Evolutionary conservation across 2,888 invertebrate species (phyloP).

Genomic region (Gortyna flavago): DNA sequence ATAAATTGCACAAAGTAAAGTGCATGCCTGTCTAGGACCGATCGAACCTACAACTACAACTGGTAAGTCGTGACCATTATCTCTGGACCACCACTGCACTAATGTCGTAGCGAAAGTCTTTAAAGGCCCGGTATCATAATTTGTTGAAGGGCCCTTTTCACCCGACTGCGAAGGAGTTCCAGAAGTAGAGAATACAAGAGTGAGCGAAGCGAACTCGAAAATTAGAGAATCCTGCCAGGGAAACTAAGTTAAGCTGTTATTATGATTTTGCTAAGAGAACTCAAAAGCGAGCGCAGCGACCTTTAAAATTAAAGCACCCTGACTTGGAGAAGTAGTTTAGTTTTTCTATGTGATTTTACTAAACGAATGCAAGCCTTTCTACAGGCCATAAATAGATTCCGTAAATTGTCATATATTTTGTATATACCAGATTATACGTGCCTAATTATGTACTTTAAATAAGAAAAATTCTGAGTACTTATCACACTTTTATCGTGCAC

Average conservation of each 20-base stretch:
- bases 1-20: neutral
- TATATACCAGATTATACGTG: neutral
- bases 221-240: neutral
- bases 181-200: neutral
- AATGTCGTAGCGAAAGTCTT: neutral
- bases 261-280: neutral
- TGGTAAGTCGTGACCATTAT: neutral
- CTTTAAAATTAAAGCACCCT: neutral
- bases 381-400: neutral
- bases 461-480: constrained; percentile 42
- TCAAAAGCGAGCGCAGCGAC: neutral
- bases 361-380: neutral
- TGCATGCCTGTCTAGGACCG: too few relatives aligned
- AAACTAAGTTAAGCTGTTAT: neutral
- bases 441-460: neutral
- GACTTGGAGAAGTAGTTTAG: neutral
- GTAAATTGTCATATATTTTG: neutral
- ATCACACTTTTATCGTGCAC: constrained; percentile 62
- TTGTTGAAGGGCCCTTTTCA: neutral
- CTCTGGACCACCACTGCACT: neutral
- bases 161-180: neutral
- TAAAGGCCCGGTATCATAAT: neutral
- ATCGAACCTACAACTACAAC: neutral
- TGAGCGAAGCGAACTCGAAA: neutral
- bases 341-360: neutral